Evolutionary conservation across 2,888 invertebrate species (phyloP).

Genomic region (Congeria kusceri): DNA sequence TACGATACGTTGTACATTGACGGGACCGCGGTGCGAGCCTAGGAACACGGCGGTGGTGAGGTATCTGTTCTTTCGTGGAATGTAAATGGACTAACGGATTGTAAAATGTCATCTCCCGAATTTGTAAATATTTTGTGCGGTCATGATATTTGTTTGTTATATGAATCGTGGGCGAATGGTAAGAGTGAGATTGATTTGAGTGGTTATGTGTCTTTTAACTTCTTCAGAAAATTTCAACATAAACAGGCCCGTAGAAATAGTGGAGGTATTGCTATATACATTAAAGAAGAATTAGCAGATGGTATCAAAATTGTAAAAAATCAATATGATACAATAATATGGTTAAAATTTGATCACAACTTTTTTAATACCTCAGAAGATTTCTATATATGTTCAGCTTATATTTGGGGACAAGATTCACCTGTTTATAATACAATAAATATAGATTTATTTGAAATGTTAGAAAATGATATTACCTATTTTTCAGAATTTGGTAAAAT

Average conservation of each 20-base stretch:
- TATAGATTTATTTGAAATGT: constrained; percentile 28
- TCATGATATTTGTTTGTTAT: constrained; percentile 11
- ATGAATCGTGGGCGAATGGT: constrained; percentile 11
- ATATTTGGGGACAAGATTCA: constrained; percentile 47
- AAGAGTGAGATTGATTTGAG: not conserved
- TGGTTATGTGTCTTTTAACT: constrained; percentile 21
- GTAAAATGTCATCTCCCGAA: not conserved
- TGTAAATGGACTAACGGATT: constrained; percentile 11
- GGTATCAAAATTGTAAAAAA: constrained; percentile 36
- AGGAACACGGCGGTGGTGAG: constrained; percentile 6
- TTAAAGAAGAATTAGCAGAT: constrained; percentile 15
- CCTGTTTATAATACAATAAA: constrained; percentile 22
- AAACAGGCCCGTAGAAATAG: constrained; percentile 32
- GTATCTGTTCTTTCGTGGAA: constrained; percentile 11
- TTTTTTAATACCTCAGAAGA: constrained; percentile 41
- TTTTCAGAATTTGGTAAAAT: too few relatives aligned
- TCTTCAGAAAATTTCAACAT: constrained; percentile 38
- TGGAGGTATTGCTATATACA: constrained; percentile 33
- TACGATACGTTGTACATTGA: constrained; percentile 5
- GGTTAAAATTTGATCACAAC: constrained; percentile 32
- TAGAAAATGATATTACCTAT: too few relatives aligned
- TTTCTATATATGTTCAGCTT: constrained; percentile 37
- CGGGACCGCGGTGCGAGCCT: not conserved
- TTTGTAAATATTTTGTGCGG: not conserved
- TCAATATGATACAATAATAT: constrained; percentile 36